phyloP scores from a whole-genome alignment of 2,113 vertebrate species.

The Myotis yumanensis region DNA sequence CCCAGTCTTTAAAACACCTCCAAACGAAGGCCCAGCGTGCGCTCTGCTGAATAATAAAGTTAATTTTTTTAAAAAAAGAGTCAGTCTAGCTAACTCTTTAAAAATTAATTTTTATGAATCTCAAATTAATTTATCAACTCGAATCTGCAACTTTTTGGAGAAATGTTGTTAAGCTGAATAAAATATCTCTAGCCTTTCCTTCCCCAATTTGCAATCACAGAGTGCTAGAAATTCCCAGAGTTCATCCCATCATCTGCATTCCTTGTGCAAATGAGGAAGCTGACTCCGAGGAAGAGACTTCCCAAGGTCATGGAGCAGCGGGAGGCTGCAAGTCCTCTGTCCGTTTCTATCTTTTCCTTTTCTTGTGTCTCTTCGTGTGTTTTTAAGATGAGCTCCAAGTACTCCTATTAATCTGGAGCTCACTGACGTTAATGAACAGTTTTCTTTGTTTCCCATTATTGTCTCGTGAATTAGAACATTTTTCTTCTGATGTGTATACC shows the following conservation, averaged over 20 bases:
- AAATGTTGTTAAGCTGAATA: background rate
- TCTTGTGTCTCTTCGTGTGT: background rate
- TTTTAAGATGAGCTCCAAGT: background rate
- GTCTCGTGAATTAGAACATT: conserved; percentile 58
- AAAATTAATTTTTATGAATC: background rate
- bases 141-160: background rate
- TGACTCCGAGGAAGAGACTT: background rate
- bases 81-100: background rate
- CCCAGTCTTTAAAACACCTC: too few relatives aligned
- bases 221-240: background rate
- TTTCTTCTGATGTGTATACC: conserved; percentile 49
- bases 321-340: background rate
- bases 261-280: background rate
- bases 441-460: conserved; percentile 53
- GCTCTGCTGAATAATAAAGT: too few relatives aligned
- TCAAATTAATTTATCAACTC: background rate
- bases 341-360: background rate
- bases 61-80: too few relatives aligned
- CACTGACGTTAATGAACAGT: conserved; percentile 40
- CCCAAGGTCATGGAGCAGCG: background rate
- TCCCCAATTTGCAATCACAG: background rate
- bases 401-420: conserved; percentile 15
- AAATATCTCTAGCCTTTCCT: conserved; percentile 1
- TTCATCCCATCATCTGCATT: background rate
- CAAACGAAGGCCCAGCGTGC: too few relatives aligned